These are phyloP conservation scores for Pseudorhombus dupliciocellatus DNA, from an alignment of 2,113 vertebrate genomes.

Conservation along the genomic window DNA sequence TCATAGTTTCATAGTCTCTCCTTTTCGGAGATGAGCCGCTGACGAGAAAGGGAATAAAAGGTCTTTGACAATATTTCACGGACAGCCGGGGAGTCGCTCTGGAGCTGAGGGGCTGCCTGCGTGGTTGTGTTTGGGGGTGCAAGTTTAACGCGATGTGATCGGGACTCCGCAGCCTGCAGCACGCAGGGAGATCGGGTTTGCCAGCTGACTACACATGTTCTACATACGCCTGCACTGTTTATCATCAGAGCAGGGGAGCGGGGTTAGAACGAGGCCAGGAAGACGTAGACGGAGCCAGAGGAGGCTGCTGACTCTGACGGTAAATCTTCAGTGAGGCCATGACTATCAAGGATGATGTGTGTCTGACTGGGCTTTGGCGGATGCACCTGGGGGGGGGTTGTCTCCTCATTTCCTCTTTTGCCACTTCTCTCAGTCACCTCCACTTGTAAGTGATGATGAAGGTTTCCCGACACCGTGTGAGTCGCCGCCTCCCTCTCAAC, in stretches of 20 bases:
- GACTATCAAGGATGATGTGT: slow-evolving; percentile 2
- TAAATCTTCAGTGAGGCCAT: background rate
- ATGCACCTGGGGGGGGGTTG: background rate
- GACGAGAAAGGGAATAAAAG: slow-evolving; percentile 50
- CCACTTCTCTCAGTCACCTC: slow-evolving; percentile 43
- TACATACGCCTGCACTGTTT: slow-evolving; percentile 62
- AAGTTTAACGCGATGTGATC: slow-evolving; percentile 38
- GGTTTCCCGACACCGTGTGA: slow-evolving; percentile 46
- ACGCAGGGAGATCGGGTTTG: slow-evolving; percentile 51
- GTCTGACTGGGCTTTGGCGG: slow-evolving; percentile 5
- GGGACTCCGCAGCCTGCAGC: slow-evolving; percentile 42
- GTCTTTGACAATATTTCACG: slow-evolving; percentile 44
- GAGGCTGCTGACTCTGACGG: slow-evolving; percentile 6
- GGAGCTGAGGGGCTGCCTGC: slow-evolving; percentile 31
- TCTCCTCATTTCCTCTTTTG: slow-evolving; percentile 34
- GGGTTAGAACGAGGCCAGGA: slow-evolving; percentile 40
- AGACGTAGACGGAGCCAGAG: slow-evolving; percentile 25
- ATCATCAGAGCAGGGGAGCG: slow-evolving; percentile 46
- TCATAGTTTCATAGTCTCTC: slow-evolving; percentile 30
- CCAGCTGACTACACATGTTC: slow-evolving; percentile 59
- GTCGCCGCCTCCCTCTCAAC: slow-evolving; percentile 41
- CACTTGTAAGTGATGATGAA: slow-evolving; percentile 51
- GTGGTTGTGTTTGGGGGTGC: slow-evolving; percentile 17
- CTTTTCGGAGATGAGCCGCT: slow-evolving; percentile 57
- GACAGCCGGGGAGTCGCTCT: slow-evolving; percentile 57